These are phyloP conservation scores for Erpetoichthys calabaricus DNA, from an alignment of 2,797 vertebrate species.

Conservation along the genomic window DNA sequence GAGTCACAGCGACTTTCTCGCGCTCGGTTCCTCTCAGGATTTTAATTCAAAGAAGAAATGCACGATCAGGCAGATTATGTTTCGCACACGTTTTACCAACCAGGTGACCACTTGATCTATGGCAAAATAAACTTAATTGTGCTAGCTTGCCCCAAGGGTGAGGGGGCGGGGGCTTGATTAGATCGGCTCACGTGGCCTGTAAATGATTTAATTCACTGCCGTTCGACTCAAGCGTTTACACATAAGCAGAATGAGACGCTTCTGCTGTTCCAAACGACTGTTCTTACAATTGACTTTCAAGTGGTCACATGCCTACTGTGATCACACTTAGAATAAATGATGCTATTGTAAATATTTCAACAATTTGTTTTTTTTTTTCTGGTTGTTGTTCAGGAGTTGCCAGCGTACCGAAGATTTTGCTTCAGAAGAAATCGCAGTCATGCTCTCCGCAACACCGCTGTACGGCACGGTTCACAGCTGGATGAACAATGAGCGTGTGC, in stretches of 20 bases:
- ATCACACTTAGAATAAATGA: no score
- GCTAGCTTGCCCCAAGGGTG: neutral
- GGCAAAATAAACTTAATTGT: neutral
- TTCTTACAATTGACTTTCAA: no score
- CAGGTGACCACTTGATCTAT: no score
- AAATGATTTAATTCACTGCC: constrained; percentile 22
- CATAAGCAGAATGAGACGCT: constrained; percentile 18
- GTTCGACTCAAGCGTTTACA: constrained; percentile 25
- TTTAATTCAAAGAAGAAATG: no score
- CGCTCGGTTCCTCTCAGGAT: no score
- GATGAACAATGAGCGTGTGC: constrained; percentile 66
- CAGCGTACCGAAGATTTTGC: neutral
- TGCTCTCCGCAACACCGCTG: constrained; percentile 67
- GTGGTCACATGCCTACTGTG: no score
- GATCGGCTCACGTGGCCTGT: constrained; percentile 24
- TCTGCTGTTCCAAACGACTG: constrained; percentile 9
- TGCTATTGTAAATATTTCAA: no score
- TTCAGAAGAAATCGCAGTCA: constrained; percentile 31
- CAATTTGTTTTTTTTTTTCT: neutral
- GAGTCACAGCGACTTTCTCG: no score
- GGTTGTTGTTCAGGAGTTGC: constrained; percentile 7
- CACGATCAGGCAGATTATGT: no score
- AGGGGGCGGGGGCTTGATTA: neutral
- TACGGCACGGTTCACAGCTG: constrained; percentile 70
- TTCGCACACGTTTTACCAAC: no score